Percentiles rank a stretch among this genome's conserved stretches.
Conservation (phyloP, 2,113 vertebrate species). For the Mesocricetus auratus region DNA sequence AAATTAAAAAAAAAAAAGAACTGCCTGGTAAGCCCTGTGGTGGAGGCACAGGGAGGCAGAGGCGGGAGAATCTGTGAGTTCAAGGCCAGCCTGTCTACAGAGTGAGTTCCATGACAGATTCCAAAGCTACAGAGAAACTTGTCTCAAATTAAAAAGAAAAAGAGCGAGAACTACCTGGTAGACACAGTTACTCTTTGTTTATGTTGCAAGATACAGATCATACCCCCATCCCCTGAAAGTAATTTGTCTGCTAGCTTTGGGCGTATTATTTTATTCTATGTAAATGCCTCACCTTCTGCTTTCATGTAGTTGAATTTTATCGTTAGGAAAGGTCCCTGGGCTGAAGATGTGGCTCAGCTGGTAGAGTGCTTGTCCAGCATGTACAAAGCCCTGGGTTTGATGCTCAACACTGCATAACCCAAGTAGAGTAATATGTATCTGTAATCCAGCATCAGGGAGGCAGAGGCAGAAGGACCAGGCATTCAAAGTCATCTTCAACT, state of each 20-base stretch:
- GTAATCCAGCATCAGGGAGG: not conserved
- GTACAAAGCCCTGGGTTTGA: not conserved
- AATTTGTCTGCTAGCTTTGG: not conserved
- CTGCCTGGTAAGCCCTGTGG: no score
- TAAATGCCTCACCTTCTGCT: not conserved
- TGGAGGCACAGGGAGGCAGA: no score
- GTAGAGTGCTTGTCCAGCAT: not conserved
- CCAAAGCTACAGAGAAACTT: no score
- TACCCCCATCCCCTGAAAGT: not conserved
- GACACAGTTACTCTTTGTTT: not conserved
- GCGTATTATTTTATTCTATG: not conserved
- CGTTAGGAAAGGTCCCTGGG: not conserved
- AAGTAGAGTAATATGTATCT: not conserved
- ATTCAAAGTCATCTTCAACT: not conserved
- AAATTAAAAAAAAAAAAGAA: no score
- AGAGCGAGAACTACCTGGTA: not conserved
- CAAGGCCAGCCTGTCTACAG: no score
- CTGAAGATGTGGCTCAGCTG: not conserved
- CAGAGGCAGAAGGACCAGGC: not conserved
- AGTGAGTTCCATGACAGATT: no score
- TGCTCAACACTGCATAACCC: not conserved
- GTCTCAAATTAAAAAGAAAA: no score
- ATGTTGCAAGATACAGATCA: not conserved
- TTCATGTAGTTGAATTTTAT: not conserved
- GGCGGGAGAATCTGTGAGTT: no score